Evolutionary conservation across 2,888 invertebrate species (phyloP).

Genomic region (Cheilosia vulpina): DNA sequence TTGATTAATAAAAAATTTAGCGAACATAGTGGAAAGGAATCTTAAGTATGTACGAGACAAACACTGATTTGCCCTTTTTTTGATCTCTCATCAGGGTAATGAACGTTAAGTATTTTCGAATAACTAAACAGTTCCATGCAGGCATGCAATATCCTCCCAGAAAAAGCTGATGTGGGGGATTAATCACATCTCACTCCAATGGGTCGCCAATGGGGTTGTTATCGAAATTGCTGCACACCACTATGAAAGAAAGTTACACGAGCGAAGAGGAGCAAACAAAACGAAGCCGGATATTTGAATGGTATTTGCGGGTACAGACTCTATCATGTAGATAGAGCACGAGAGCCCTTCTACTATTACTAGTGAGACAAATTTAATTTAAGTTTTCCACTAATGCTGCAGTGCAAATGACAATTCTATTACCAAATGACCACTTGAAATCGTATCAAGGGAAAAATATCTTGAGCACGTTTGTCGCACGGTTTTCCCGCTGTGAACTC

Average conservation of each 20-base stretch:
- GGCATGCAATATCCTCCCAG: too few species aligned
- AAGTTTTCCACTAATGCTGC: slow-evolving; percentile 7
- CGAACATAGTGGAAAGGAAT: too few species aligned
- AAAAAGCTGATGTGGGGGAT: not conserved
- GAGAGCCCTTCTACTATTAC: too few species aligned
- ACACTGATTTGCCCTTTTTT: too few species aligned
- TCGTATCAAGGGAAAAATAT: slow-evolving; percentile 14
- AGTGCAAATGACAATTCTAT: slow-evolving; percentile 47
- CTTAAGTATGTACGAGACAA: too few species aligned
- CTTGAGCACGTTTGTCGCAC: not conserved
- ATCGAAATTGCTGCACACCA: slow-evolving; percentile 3
- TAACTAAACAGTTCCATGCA: too few species aligned
- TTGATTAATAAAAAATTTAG: too few species aligned
- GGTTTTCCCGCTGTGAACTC: slow-evolving; percentile 6
- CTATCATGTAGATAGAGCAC: too few species aligned
- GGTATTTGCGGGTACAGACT: too few species aligned
- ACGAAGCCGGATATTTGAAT: not conserved
- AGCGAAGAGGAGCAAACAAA: not conserved
- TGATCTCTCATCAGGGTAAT: too few species aligned
- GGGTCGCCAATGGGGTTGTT: not conserved
- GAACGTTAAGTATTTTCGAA: too few species aligned
- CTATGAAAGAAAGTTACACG: not conserved
- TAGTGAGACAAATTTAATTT: slow-evolving; percentile 36
- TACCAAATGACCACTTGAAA: slow-evolving; percentile 40
- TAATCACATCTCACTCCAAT: not conserved